These are phyloP conservation scores for Toxostoma redivivum DNA, from an alignment of 2,113 vertebrate species.

Conservation along the genomic window DNA sequence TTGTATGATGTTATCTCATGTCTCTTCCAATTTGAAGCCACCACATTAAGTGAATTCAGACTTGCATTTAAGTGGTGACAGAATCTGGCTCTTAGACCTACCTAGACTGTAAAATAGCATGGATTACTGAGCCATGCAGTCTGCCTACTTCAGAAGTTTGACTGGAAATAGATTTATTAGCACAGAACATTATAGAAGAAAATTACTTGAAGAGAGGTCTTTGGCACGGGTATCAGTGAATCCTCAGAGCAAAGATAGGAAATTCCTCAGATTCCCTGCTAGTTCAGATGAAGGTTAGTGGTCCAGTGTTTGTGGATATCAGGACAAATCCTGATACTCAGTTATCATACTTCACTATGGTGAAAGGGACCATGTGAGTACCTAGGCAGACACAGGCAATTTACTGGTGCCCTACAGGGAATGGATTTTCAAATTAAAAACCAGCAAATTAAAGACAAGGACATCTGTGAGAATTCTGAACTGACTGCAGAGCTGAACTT, in stretches of 20 bases:
- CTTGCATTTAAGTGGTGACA: not conserved
- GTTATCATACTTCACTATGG: constrained; percentile 1
- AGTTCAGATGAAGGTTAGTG: not conserved
- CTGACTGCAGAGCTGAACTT: not conserved
- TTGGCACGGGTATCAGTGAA: not conserved
- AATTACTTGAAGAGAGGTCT: not conserved
- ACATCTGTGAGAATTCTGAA: not conserved
- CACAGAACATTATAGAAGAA: not conserved
- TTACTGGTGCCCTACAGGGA: not conserved
- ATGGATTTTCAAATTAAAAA: constrained; percentile 35
- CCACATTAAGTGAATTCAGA: not conserved
- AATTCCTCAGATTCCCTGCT: not conserved
- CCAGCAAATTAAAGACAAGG: constrained; percentile 22
- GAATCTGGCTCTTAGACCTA: not conserved
- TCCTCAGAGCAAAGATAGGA: not conserved
- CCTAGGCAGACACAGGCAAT: not conserved
- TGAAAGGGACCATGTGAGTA: not conserved
- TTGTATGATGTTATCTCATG: not conserved
- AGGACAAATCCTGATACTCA: not conserved
- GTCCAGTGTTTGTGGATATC: not conserved
- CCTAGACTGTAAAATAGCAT: not conserved
- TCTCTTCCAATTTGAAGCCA: not conserved
- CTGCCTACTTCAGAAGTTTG: not conserved
- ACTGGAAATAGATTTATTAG: not conserved
- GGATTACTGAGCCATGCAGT: not conserved